These are phyloP conservation scores for Drosophila flavopinicola DNA, from an alignment of 2,888 invertebrate genomes.

Conservation along the genomic window DNA sequence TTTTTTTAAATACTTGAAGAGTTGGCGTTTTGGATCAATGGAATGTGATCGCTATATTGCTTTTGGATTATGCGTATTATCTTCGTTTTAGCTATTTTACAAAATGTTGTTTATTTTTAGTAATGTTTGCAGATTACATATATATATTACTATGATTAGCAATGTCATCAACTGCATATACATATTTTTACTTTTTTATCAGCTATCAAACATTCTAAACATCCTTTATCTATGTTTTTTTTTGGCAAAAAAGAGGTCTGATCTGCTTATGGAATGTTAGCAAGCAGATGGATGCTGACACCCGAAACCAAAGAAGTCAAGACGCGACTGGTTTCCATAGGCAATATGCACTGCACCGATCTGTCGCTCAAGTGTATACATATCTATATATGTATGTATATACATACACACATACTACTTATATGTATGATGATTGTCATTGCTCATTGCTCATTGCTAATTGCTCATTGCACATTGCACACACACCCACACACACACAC, in stretches of 20 bases:
- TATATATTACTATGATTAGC: too few species aligned
- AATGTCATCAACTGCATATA: conserved; percentile 14
- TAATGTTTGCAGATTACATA: too few species aligned
- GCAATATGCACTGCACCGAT: neutral
- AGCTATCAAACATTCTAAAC: neutral
- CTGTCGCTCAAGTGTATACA: neutral
- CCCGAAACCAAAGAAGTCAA: conserved; percentile 2
- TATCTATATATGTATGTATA: neutral
- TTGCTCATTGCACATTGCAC: too few species aligned
- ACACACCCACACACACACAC: conserved; percentile 18
- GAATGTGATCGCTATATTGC: too few species aligned
- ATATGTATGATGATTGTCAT: conserved; percentile 62
- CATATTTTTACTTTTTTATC: neutral
- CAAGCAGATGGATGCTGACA: conserved; percentile 18
- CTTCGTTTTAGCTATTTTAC: too few species aligned
- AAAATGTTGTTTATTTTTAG: too few species aligned
- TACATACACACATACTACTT: neutral
- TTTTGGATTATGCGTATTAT: too few species aligned
- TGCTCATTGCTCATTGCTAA: conserved; percentile 16
- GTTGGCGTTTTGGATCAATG: too few species aligned
- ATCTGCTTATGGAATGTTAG: conserved; percentile 35
- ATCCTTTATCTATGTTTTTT: conserved; percentile 17
- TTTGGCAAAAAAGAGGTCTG: too few species aligned
- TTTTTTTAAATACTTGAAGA: too few species aligned
- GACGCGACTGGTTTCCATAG: conserved; percentile 13